These are phyloP conservation scores for Poeciliopsis presidionis DNA, from an alignment of 2,797 vertebrate genomes.

Conservation along the genomic window DNA sequence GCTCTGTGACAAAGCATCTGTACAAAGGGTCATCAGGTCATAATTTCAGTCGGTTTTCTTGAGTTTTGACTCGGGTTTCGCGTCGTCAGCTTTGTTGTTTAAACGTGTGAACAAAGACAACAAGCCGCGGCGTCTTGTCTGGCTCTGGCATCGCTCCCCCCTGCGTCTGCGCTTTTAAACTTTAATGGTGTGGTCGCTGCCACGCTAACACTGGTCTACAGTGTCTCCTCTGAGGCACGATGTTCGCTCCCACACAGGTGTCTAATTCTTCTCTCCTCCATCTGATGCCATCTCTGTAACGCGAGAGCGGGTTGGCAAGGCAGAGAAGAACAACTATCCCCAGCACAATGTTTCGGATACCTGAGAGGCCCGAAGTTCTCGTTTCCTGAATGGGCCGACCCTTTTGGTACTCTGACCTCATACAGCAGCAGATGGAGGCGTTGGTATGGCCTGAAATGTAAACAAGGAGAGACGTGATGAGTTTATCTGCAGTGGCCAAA, in stretches of 20 bases:
- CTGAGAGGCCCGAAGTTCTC: constrained; percentile 43
- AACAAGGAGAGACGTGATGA: neutral
- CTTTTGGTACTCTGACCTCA: constrained; percentile 33
- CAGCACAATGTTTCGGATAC: constrained; percentile 49
- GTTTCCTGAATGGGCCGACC: constrained; percentile 45
- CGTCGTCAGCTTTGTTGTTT: constrained; percentile 1
- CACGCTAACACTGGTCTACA: constrained; percentile 24
- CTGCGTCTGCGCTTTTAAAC: constrained; percentile 53
- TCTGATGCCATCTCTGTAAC: constrained; percentile 52
- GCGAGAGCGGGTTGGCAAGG: constrained; percentile 46
- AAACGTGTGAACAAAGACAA: constrained; percentile 17
- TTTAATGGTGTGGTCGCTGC: constrained; percentile 56
- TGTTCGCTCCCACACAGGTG: constrained; percentile 48
- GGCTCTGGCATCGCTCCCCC: constrained; percentile 36
- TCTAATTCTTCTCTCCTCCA: constrained; percentile 48
- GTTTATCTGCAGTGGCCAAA: constrained; percentile 1
- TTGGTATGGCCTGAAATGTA: constrained; percentile 21
- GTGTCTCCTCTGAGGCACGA: constrained; percentile 40
- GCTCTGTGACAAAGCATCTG: neutral
- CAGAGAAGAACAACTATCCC: constrained; percentile 60
- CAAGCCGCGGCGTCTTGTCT: constrained; percentile 2
- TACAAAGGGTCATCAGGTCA: neutral
- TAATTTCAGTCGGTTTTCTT: neutral
- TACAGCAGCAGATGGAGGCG: constrained; percentile 9
- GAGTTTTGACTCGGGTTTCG: neutral